These are phyloP conservation scores for Pangasianodon gigas DNA, from an alignment of 2,113 vertebrate genomes.

Conservation along the genomic window DNA sequence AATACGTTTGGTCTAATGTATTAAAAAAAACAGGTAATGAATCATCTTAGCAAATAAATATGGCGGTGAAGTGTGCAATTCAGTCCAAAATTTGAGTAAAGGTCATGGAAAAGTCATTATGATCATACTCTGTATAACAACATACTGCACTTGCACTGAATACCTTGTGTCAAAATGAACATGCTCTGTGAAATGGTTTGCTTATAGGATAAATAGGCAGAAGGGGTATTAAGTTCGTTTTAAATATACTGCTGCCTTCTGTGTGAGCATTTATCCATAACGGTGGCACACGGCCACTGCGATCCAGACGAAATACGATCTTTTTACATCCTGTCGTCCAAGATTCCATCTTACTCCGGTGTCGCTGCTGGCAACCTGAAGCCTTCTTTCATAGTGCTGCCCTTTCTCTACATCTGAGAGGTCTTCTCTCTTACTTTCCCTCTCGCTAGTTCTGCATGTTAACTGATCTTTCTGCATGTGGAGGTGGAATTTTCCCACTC, in stretches of 20 bases:
- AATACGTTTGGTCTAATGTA: neutral
- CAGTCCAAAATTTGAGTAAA: neutral
- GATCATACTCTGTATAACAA: neutral
- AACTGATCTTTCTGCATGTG: conserved; percentile 40
- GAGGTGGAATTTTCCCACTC: conserved; percentile 25
- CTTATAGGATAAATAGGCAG: neutral
- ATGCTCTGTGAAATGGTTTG: neutral
- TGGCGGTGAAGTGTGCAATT: neutral
- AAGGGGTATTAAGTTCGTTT: neutral
- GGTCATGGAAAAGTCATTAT: neutral
- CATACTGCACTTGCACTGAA: neutral
- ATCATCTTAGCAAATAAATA: neutral
- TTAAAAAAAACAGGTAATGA: neutral
- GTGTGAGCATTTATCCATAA: conserved; percentile 6
- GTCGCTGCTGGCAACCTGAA: conserved; percentile 57
- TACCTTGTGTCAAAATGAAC: neutral
- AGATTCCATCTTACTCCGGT: conserved; percentile 61
- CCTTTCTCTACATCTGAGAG: neutral
- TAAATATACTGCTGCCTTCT: conserved; percentile 4
- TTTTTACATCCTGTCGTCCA: conserved; percentile 57
- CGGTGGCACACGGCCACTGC: neutral
- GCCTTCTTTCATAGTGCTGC: conserved; percentile 17
- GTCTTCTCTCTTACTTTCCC: conserved; percentile 16
- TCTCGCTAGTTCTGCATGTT: conserved; percentile 5
- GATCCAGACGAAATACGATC: conserved; percentile 33